These are phyloP conservation scores for Coecobrya sp. DNA, from an alignment of 2,888 invertebrate genomes.

Conservation along the genomic window DNA sequence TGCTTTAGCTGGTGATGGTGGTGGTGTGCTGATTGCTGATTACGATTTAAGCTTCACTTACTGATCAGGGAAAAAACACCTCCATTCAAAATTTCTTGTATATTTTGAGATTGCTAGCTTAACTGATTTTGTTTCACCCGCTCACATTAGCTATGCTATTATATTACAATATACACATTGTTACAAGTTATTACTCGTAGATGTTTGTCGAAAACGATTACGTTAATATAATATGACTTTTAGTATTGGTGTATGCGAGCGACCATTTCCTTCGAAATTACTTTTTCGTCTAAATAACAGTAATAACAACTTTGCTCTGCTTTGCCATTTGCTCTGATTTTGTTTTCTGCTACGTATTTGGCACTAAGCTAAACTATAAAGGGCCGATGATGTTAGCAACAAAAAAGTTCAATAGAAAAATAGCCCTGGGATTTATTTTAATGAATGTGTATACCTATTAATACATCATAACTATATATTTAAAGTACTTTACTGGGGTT, in stretches of 20 bases:
- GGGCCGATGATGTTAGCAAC: not conserved
- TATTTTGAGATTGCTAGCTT: not conserved
- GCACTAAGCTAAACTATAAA: not conserved
- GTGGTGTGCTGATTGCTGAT: not conserved
- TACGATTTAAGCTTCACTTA: not conserved
- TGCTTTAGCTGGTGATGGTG: not conserved
- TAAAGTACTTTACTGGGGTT: not conserved
- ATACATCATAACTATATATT: not conserved
- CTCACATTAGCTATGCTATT: not conserved
- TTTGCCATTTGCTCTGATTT: not conserved
- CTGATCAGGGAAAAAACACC: not conserved
- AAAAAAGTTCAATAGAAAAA: not conserved
- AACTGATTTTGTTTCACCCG: slow-evolving; percentile 28
- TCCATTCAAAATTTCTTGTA: not conserved
- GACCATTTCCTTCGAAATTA: slow-evolving; percentile 30
- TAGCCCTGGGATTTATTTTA: slow-evolving; percentile 30
- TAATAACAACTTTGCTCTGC: not conserved
- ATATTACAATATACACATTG: not conserved
- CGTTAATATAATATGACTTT: slow-evolving; percentile 8
- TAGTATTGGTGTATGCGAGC: not conserved
- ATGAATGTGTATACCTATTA: slow-evolving; percentile 28
- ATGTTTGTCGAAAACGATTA: not conserved
- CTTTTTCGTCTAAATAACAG: not conserved
- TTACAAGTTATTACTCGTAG: not conserved
- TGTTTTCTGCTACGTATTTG: not conserved